phyloP scores from a whole-genome alignment of 1,140 invertebrate genomes.

The Plectrocnemia conspersa region DNA sequence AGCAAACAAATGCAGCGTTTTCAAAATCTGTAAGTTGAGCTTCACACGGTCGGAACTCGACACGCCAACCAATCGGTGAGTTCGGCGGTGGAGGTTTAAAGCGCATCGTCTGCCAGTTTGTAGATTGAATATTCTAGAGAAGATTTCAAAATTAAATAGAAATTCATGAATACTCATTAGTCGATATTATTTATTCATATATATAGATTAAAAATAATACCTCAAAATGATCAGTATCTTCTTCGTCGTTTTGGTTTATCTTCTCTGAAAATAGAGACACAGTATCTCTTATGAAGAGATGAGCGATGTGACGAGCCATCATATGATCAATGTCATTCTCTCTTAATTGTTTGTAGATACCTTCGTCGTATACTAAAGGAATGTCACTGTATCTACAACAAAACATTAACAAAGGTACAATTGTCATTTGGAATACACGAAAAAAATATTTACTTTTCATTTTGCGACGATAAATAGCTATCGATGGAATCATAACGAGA shows the following conservation, averaged over 20 bases:
- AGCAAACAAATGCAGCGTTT: conserved; percentile 98
- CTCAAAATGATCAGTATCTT: conserved; percentile 98
- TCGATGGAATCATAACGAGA: conserved; percentile 98
- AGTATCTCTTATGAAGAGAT: conserved; percentile 97
- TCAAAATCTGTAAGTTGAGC: conserved; percentile 99
- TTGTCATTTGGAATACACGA: neutral
- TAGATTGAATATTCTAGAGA: conserved; percentile 95
- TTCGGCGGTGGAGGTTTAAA: conserved; percentile 97
- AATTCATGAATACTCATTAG: conserved; percentile 6
- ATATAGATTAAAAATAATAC: conserved; percentile 47
- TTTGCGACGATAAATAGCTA: conserved; percentile 87
- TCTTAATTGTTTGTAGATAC: conserved; percentile 74
- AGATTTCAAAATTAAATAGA: conserved; percentile 5
- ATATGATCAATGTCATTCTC: conserved; percentile 87
- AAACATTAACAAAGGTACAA: neutral
- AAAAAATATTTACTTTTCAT: conserved; percentile 58
- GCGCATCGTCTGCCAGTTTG: conserved; percentile 99
- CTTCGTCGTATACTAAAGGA: conserved; percentile 78
- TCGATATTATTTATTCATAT: neutral
- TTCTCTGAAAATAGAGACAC: conserved; percentile 95
- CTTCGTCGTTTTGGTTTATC: conserved; percentile 87
- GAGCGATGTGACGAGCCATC: conserved; percentile 91
- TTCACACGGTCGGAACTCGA: conserved; percentile 99
- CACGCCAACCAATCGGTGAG: conserved; percentile 96
- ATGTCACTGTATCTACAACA: conserved; percentile 81